phyloP scores from a whole-genome alignment of 2,113 vertebrate genomes.

The Myotis yumanensis region DNA sequence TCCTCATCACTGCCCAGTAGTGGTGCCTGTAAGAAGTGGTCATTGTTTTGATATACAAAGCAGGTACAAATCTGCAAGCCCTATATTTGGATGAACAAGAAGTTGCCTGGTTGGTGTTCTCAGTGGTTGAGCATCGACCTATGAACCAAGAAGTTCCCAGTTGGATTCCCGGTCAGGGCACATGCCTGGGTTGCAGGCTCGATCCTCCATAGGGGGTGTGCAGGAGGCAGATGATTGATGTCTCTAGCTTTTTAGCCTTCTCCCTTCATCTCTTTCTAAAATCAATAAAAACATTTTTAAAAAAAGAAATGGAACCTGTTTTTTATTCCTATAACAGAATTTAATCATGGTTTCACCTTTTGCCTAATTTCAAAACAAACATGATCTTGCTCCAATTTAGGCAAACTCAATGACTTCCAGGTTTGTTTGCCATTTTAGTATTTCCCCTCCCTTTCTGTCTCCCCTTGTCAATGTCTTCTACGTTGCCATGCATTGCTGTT shows the following conservation, averaged over 20 bases:
- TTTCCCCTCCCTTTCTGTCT: background rate
- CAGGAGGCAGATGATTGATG: no score
- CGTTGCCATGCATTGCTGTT: background rate
- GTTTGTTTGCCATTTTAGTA: background rate
- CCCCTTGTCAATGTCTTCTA: background rate
- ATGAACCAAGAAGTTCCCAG: no score
- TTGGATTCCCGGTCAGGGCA: no score
- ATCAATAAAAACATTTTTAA: no score
- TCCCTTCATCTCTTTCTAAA: no score
- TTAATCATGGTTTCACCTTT: conserved; percentile 33
- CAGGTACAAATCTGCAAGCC: background rate
- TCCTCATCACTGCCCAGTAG: background rate
- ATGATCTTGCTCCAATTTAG: background rate
- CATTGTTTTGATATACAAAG: background rate
- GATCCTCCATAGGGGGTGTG: no score
- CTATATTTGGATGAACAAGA: background rate
- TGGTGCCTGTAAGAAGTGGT: background rate
- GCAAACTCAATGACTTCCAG: background rate
- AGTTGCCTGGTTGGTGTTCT: no score
- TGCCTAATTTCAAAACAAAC: conserved; percentile 2
- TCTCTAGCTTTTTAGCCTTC: no score
- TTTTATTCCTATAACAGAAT: background rate
- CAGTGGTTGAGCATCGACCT: no score
- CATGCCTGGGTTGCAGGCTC: no score
- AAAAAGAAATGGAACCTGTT: conserved; percentile 1